Conservation (phyloP, 1,140 invertebrate species). For the Drosophila tropicalis region DNA sequence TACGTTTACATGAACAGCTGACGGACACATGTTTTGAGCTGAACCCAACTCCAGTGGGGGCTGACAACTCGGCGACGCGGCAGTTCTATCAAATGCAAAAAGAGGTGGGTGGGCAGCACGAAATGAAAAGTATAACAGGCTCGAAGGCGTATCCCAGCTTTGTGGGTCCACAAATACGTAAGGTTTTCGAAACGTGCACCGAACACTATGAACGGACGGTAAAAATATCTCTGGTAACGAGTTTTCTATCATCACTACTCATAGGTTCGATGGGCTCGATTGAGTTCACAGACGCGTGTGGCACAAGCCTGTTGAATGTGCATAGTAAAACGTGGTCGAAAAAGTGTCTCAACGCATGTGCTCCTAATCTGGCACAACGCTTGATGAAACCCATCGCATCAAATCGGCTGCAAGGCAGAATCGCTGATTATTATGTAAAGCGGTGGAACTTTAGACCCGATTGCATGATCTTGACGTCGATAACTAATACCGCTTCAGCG, state of each 20-base stretch:
- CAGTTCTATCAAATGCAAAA: slow-evolving; percentile 91
- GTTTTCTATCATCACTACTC: slow-evolving; percentile 94
- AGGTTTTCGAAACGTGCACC: slow-evolving; percentile 88
- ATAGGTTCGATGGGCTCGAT: slow-evolving; percentile 94
- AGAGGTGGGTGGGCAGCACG: slow-evolving; percentile 90
- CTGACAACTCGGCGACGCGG: slow-evolving; percentile 93
- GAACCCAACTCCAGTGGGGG: slow-evolving; percentile 94
- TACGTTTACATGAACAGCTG: slow-evolving; percentile 94
- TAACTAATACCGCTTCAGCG: slow-evolving; percentile 95
- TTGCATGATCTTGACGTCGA: slow-evolving; percentile 93
- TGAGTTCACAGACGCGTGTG: slow-evolving; percentile 95
- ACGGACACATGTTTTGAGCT: slow-evolving; percentile 88
- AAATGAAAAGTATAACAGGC: slow-evolving; percentile 93
- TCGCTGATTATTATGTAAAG: slow-evolving; percentile 91
- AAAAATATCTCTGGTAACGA: slow-evolving; percentile 96
- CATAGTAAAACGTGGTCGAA: slow-evolving; percentile 90
- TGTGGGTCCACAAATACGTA: slow-evolving; percentile 96
- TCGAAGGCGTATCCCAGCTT: slow-evolving; percentile 95
- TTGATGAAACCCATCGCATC: slow-evolving; percentile 90
- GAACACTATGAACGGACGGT: slow-evolving; percentile 92
- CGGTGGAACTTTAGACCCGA: slow-evolving; percentile 92
- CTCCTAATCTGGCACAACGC: slow-evolving; percentile 87
- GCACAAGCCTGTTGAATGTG: slow-evolving; percentile 98
- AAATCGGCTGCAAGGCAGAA: slow-evolving; percentile 87
- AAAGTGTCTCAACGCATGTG: slow-evolving; percentile 89